phyloP scores from a whole-genome alignment of 2,888 invertebrate species.

The Acronicta aceris region DNA sequence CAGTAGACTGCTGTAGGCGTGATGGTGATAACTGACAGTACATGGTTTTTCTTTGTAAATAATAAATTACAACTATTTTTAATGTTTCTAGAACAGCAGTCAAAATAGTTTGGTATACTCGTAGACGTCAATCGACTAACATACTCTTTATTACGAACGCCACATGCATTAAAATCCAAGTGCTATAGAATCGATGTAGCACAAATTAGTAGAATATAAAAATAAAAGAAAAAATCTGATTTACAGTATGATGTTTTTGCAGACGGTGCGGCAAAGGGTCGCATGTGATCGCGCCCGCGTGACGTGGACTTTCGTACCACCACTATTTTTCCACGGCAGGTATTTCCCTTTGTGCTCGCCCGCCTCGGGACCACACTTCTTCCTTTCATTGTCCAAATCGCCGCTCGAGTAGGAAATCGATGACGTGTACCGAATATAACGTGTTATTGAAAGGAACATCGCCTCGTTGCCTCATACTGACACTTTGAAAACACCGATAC shows the following conservation, averaged over 20 bases:
- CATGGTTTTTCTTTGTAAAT: too few species aligned
- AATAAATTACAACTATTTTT: too few species aligned
- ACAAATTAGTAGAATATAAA: conserved; percentile 24
- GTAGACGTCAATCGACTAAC: too few species aligned
- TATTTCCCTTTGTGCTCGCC: conserved; percentile 69
- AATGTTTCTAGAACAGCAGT: too few species aligned
- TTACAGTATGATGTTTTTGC: conserved; percentile 52
- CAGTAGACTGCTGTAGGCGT: too few species aligned
- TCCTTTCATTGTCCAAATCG: conserved; percentile 76
- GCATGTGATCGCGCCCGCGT: conserved; percentile 51
- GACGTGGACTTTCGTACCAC: conserved; percentile 60
- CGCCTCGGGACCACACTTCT: conserved; percentile 65
- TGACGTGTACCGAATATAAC: conserved; percentile 59
- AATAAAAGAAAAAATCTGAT: conserved; percentile 22
- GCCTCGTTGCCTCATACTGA: conserved; percentile 27
- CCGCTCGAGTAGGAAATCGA: conserved; percentile 72
- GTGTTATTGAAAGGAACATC: conserved; percentile 46
- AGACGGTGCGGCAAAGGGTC: conserved; percentile 58
- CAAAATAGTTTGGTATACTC: too few species aligned
- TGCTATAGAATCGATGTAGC: conserved; percentile 9
- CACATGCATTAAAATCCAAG: too few species aligned
- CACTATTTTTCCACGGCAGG: conserved; percentile 71
- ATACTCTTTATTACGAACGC: conserved; percentile 13
- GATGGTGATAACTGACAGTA: too few species aligned
- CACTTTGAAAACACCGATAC: conserved; percentile 9